Evolutionary conservation across 2,888 invertebrate species (phyloP).

Genomic region (Corythucha ciliata): DNA sequence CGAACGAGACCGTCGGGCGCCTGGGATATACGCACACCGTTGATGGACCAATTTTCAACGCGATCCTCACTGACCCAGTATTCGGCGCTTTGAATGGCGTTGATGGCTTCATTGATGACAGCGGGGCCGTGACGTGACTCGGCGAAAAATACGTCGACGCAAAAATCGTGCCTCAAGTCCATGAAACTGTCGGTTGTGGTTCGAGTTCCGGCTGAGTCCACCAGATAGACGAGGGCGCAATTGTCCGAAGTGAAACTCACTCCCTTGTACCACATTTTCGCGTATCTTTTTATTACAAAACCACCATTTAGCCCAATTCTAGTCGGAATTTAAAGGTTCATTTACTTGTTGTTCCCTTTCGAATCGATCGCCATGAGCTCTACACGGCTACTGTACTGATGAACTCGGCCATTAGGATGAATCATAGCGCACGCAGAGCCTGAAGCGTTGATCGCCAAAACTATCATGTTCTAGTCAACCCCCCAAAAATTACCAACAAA

Average conservation of each 20-base stretch:
- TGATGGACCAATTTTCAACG: constrained; percentile 72
- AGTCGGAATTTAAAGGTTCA: too few relatives aligned
- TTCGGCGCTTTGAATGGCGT: constrained; percentile 60
- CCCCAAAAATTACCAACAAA: too few relatives aligned
- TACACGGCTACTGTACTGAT: constrained; percentile 76
- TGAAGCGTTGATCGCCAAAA: constrained; percentile 65
- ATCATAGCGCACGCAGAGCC: constrained; percentile 72
- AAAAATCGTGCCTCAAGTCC: constrained; percentile 73
- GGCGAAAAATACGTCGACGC: constrained; percentile 71
- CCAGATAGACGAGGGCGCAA: constrained; percentile 75
- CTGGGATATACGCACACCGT: constrained; percentile 74
- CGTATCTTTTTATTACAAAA: too few relatives aligned
- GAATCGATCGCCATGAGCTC: constrained; percentile 75
- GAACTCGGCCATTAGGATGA: constrained; percentile 77
- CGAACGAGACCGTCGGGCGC: constrained; percentile 76
- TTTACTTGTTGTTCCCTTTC: constrained; percentile 72
- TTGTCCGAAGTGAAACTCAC: constrained; percentile 82
- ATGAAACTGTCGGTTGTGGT: constrained; percentile 81
- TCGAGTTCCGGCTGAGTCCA: constrained; percentile 79
- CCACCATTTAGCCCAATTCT: too few relatives aligned
- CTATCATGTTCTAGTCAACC: constrained; percentile 64
- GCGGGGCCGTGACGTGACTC: constrained; percentile 65
- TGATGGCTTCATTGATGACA: constrained; percentile 64
- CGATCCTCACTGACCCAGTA: constrained; percentile 76
- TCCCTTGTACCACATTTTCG: constrained; percentile 75